Conservation (phyloP, 2,888 invertebrate species). For the Sphaeridia pumilis region DNA sequence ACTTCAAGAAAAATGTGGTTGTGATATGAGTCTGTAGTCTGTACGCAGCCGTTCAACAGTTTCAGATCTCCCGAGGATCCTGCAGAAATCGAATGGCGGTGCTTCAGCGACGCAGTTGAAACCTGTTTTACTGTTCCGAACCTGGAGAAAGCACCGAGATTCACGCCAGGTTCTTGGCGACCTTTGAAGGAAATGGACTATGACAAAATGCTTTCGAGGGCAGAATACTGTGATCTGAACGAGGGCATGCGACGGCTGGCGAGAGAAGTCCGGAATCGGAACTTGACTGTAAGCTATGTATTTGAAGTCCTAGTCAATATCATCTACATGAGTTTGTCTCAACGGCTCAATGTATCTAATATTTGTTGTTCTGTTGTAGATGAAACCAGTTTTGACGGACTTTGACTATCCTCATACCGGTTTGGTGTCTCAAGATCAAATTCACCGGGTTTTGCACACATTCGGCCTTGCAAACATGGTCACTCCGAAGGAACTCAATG, state of each 20-base stretch:
- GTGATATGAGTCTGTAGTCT: neutral
- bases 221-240: slow-evolving; percentile 24
- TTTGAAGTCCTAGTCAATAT: no score
- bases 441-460: slow-evolving; percentile 33
- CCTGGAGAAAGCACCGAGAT: slow-evolving; percentile 55
- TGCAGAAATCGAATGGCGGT: slow-evolving; percentile 38
- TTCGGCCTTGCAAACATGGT: slow-evolving; percentile 27
- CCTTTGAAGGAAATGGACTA: slow-evolving; percentile 35
- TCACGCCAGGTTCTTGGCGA: slow-evolving; percentile 45
- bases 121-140: slow-evolving; percentile 55
- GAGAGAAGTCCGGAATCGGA: slow-evolving; percentile 19
- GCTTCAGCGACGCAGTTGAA: slow-evolving; percentile 56
- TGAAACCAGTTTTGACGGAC: slow-evolving; percentile 34
- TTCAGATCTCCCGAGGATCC: slow-evolving; percentile 33
- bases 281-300: neutral
- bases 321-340: no score
- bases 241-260: slow-evolving; percentile 31
- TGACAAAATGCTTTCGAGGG: slow-evolving; percentile 24
- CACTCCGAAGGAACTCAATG: slow-evolving; percentile 31
- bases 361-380: slow-evolving; percentile 14
- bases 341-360: no score
- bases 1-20: no score
- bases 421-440: slow-evolving; percentile 32
- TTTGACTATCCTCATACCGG: slow-evolving; percentile 34
- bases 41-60: slow-evolving; percentile 12